Base-by-base conservation (phyloP, 2,113 vertebrate species). In the Oophaga pumilio region DNA sequence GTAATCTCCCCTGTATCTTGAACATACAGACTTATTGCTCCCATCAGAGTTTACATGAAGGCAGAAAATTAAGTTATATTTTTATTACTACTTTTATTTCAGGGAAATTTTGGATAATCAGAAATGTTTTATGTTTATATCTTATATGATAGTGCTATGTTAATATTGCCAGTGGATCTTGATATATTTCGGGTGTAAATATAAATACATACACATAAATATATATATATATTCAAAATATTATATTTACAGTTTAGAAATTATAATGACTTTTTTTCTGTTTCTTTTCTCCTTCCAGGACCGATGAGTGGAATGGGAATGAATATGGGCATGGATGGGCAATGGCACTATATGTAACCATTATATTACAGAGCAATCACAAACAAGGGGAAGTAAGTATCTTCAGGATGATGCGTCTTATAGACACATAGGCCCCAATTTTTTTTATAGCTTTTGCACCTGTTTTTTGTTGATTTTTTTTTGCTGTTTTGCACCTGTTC, bases 241-340 rank as follows among this genome's bases (percentile, higher is more conserved):
- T 43, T 43, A 43, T 43, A 3, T 43, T 43, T 43, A 43, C 33
- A 5, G 1, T 43, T 4, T 43, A 3, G 64, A 26, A 8, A 24
- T 0, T 49, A 43, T 74, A 74, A 49, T 12, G 8, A 11, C 7
- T 13, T 71, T 28, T 71, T 71, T 14, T 73, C 1, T 73, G 10
- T 73, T 14, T 43, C 4, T 22, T 22, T 24, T 28, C 15, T 56
- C 2, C 93, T 96, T 97, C 95, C 94, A 99, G 98, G 98, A 96
- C 98, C 98, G 96, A 99, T 99, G 98, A 99, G 98, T 97, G 98
- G 98, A 97, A 99, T 99, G 98, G 98, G 98, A 95, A 99, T 99
- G 98, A 99, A 99, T 96, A 99, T 99, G 98, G 98, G 98, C 95
- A 99, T 99, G 98, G 98, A 99, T 95, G 98, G 98, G 95, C 98